phyloP scores from a whole-genome alignment of 2,113 vertebrate genomes.

The Hyperoodon ampullatus region DNA sequence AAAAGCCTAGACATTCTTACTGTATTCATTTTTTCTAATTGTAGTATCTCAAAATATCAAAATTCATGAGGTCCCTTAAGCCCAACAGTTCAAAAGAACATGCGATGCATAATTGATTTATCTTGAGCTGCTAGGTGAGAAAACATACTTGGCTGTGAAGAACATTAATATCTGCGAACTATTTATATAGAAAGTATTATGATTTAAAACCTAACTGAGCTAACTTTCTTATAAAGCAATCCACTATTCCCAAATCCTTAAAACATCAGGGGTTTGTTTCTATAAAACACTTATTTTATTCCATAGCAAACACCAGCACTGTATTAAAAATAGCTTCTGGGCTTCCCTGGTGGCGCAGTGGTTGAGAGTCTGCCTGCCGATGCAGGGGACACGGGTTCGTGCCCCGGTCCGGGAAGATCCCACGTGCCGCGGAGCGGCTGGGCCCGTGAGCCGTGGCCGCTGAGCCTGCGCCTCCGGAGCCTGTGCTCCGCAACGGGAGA shows the following conservation, averaged over 20 bases:
- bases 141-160: background rate
- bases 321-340: background rate
- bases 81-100: background rate
- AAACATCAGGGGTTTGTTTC: background rate
- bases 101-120: background rate
- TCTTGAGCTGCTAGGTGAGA: background rate
- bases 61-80: background rate
- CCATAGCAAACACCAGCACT: background rate
- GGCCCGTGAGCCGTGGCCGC: no score
- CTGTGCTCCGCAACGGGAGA: no score
- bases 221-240: background rate
- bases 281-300: background rate
- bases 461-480: no score
- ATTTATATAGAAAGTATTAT: background rate
- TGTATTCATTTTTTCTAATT: background rate
- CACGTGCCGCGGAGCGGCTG: no score
- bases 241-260: background rate
- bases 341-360: no score
- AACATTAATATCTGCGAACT: background rate
- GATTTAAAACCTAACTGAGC: constrained; percentile 20
- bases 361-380: no score
- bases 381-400: no score
- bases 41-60: constrained; percentile 12
- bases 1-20: background rate
- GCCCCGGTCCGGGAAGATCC: no score